Conservation (phyloP, 2,113 vertebrate genomes). For the Lagopus muta region DNA sequence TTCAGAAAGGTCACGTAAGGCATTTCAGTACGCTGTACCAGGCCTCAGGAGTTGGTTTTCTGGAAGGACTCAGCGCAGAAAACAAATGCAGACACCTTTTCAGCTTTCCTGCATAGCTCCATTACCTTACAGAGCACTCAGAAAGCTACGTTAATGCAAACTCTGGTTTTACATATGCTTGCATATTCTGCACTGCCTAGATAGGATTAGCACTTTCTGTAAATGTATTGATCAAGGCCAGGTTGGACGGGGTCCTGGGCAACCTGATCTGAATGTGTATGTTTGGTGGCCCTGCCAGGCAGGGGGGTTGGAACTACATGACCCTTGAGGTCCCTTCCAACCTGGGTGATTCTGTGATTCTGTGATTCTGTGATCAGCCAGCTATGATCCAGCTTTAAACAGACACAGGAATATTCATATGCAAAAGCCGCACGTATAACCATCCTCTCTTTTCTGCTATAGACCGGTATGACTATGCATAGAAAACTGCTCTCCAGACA, state of each 20-base stretch:
- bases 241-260: no score
- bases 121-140: not conserved
- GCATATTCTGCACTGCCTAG: not conserved
- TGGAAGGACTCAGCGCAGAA: not conserved
- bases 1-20: not conserved
- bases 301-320: no score
- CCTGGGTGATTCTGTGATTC: no score
- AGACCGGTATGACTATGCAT: accelerated
- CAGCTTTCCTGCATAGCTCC: not conserved
- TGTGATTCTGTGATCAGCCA: no score
- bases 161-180: not conserved
- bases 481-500: not conserved
- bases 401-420: not conserved
- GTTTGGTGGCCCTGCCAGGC: no score
- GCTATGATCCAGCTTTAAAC: not conserved
- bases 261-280: no score
- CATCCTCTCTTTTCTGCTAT: not conserved
- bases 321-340: no score
- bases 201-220: not conserved
- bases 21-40: not conserved
- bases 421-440: not conserved
- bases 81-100: not conserved
- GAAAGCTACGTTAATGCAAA: not conserved
- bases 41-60: not conserved
- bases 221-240: not conserved